A percentile compares a stretch with the other conserved stretches of the same genome.
These are phyloP conservation scores for Halcyon chelicuti DNA, from an alignment of 2,797 vertebrate genomes.

Conservation along the genomic window DNA sequence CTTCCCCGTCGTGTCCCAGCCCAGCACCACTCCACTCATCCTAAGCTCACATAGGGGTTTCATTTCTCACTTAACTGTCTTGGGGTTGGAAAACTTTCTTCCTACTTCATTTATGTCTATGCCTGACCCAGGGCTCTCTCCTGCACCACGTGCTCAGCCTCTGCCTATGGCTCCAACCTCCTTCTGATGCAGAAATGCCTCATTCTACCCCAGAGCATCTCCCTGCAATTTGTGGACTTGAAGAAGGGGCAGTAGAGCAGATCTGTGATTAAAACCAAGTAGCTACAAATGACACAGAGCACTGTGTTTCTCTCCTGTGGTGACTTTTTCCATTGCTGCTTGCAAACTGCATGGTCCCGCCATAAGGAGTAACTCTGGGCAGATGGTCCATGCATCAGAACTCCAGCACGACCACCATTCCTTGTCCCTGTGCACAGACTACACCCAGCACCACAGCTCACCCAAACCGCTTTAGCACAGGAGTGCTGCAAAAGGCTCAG, in stretches of 20 bases:
- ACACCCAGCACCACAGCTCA: neutral
- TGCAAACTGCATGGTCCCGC: neutral
- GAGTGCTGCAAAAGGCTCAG: neutral
- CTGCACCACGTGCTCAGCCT: rapidly evolving
- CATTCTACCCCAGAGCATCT: neutral
- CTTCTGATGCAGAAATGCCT: neutral
- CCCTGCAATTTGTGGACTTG: neutral
- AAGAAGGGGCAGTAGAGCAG: neutral
- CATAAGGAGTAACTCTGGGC: neutral
- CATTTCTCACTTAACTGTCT: neutral
- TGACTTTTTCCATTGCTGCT: neutral
- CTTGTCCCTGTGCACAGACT: neutral
- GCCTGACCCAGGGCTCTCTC: neutral
- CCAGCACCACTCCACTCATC: neutral
- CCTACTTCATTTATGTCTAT: neutral
- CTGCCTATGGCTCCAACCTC: neutral
- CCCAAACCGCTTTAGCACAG: neutral
- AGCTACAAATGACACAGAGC: neutral
- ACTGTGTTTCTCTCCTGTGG: neutral
- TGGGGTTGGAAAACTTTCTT: neutral
- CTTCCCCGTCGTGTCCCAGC: neutral
- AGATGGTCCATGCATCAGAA: neutral
- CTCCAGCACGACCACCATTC: neutral
- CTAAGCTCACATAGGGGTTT: neutral
- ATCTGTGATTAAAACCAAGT: neutral